Evolutionary conservation across 2,888 invertebrate species (phyloP).

Genomic region (Leistus spinibarbis): DNA sequence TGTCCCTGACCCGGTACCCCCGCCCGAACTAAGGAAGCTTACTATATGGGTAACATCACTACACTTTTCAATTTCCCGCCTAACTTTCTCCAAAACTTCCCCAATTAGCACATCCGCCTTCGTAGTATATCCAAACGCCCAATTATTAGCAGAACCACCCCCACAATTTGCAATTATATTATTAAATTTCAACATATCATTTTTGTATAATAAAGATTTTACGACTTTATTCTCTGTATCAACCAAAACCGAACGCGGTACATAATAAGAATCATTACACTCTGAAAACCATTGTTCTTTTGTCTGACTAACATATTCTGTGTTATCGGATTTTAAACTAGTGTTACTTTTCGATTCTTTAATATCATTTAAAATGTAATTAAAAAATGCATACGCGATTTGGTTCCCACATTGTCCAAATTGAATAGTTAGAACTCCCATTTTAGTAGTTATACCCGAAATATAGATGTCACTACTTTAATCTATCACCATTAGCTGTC

Average conservation of each 20-base stretch:
- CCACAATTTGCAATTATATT: slow-evolving; percentile 56
- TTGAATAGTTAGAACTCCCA: slow-evolving; percentile 58
- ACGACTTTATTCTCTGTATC: slow-evolving; percentile 61
- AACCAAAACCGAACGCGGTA: slow-evolving; percentile 58
- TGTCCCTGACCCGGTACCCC: slow-evolving; percentile 63
- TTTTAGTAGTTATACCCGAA: slow-evolving; percentile 34
- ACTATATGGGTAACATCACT: slow-evolving; percentile 57
- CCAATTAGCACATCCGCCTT: slow-evolving; percentile 54
- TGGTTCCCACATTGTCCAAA: slow-evolving; percentile 65
- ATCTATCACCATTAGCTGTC: not conserved
- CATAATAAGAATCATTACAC: slow-evolving; percentile 50
- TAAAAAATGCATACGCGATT: slow-evolving; percentile 58
- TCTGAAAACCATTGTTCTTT: slow-evolving; percentile 58
- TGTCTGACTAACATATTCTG: slow-evolving; percentile 51
- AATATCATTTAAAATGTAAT: slow-evolving; percentile 56
- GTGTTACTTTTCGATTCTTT: slow-evolving; percentile 47
- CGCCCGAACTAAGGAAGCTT: slow-evolving; percentile 59
- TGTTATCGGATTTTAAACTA: slow-evolving; percentile 47
- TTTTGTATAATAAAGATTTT: slow-evolving; percentile 48
- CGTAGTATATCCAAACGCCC: slow-evolving; percentile 60
- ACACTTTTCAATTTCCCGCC: slow-evolving; percentile 57
- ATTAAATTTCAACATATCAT: slow-evolving; percentile 54
- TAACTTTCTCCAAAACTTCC: slow-evolving; percentile 53
- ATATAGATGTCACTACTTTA: not conserved
- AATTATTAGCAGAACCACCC: slow-evolving; percentile 62